A percentile compares a stretch with the other conserved stretches of the same genome.
Evolutionary conservation across 2,113 vertebrate species (phyloP).

Genomic region (Pipra filicauda): DNA sequence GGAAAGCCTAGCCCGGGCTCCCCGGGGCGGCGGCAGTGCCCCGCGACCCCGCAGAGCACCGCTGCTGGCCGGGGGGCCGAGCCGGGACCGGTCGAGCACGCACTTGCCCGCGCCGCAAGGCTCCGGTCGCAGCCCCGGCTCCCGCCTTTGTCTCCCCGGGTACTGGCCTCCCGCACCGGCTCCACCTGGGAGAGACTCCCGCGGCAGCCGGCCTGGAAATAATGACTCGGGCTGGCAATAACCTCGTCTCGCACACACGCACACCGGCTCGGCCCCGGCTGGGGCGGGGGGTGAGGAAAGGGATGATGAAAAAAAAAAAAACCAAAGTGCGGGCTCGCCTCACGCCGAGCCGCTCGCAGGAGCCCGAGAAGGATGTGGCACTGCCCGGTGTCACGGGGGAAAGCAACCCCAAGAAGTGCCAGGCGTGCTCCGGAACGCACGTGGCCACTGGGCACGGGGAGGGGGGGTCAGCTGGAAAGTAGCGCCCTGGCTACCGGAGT

Average conservation of each 20-base stretch:
- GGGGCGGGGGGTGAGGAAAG: background rate
- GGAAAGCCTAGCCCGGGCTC: background rate
- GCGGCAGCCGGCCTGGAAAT: background rate
- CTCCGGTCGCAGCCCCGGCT: background rate
- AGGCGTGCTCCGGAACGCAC: background rate
- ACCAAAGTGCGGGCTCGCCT: background rate
- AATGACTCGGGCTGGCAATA: background rate
- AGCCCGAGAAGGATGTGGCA: background rate
- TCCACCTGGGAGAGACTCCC: conserved; percentile 5
- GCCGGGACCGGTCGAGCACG: background rate
- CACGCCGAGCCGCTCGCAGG: background rate
- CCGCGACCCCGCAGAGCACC: background rate
- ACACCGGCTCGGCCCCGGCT: background rate
- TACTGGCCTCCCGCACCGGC: background rate
- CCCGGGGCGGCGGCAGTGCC: background rate
- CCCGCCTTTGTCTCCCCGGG: conserved; percentile 16
- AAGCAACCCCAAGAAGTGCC: background rate
- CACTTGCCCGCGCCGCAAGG: background rate
- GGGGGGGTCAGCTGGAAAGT: background rate
- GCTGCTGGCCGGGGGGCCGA: background rate
- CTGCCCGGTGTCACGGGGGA: background rate
- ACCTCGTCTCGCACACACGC: background rate
- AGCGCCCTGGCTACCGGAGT: background rate
- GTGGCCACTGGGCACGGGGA: background rate
- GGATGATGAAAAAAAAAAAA: background rate